Base-by-base conservation (phyloP, 2,797 vertebrate species). In the Tenualosa ilisha region DNA sequence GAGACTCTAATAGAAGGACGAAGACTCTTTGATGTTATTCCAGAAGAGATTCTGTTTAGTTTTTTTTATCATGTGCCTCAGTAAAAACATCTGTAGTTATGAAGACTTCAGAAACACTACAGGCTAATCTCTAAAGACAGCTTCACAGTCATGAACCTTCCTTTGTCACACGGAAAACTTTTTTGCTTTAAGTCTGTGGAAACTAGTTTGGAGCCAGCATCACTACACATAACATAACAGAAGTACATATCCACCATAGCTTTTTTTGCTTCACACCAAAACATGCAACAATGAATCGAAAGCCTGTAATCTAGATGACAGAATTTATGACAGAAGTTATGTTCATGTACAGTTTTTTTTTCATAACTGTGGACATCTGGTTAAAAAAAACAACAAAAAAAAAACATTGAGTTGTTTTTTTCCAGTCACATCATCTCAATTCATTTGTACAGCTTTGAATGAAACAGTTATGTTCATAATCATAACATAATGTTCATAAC, bases 11-110 rank as follows among this genome's bases (percentile, higher is more conserved):
- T 79, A 46, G 72, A 46, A 46, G 37, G 72, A 46, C 72, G 43
- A 79, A 79, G 37, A 20, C 3, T 46, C 72, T 79, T 79, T 79
- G 37, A 79, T 79, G 37, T 79, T 43, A 79, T 43, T 46, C 40
- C 72, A 46, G 20, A 79, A 46, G 65, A 72, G 26, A 37, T 79
- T 79, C 8, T 40, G 68, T 79, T 79, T 31, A n/a, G 40, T 72
- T 72, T 72, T 72, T 79, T 79, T 79, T 3, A 79, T 79, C 72
- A 79, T 79, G 72, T 79, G 72, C 72, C 72, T 79, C 72, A 46
- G 72, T 79, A 6, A 46, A 5, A 79, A 22, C 40, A 79, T 46
- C 72, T 79, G 72, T 46, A 79, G 72, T 79, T 46, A 79, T 79
- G 72, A 79, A 79, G 49, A 82, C 31, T 54, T 82, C 81, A 82